A percentile compares a stretch with the other conserved stretches of the same genome.
phyloP scores from a whole-genome alignment of 2,888 invertebrate species.

The Crioceris asparagi region DNA sequence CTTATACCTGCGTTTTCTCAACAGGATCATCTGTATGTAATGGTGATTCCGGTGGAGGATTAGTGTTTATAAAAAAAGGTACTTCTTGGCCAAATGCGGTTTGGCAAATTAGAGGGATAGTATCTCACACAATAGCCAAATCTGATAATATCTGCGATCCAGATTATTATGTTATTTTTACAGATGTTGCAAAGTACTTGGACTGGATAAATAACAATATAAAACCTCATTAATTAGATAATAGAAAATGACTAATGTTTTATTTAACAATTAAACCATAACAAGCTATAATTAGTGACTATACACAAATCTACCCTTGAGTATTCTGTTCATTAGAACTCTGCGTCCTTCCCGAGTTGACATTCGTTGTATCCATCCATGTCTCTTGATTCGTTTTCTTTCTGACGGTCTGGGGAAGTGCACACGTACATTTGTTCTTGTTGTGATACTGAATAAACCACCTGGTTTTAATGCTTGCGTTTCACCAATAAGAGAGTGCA shows the following conservation, averaged over 20 bases:
- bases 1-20: no score
- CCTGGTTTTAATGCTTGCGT: no score
- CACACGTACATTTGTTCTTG: constrained; percentile 47
- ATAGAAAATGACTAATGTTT: no score
- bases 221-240: no score
- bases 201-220: constrained; percentile 22
- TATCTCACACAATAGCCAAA: constrained; percentile 48
- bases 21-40: constrained; percentile 43
- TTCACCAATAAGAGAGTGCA: no score
- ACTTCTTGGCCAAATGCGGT: constrained; percentile 19
- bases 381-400: constrained; percentile 54
- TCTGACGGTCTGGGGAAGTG: constrained; percentile 70
- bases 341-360: constrained; percentile 57
- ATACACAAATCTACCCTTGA: constrained; percentile 61
- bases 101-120: constrained; percentile 40
- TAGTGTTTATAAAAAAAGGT: constrained; percentile 32
- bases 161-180: constrained; percentile 49
- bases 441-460: constrained; percentile 26
- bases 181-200: constrained; percentile 45
- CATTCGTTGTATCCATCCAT: constrained; percentile 61
- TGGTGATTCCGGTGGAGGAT: constrained; percentile 37
- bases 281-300: constrained; percentile 55
- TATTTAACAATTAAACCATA: no score
- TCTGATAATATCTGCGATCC: constrained; percentile 48
- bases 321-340: constrained; percentile 61